Conservation (phyloP, 2,113 vertebrate genomes). For the Corapipo altera region DNA sequence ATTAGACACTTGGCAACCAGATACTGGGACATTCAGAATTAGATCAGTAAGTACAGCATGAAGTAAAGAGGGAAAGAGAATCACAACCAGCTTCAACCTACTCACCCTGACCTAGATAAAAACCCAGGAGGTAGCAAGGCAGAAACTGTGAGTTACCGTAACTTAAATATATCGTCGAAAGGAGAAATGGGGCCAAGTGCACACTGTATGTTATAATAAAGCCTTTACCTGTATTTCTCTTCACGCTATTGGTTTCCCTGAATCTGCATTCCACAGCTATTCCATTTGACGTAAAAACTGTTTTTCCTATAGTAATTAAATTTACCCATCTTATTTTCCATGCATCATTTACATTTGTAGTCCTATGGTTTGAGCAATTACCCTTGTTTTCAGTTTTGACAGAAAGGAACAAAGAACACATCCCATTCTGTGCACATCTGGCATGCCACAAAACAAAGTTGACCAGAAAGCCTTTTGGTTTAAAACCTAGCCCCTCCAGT, state of each 20-base stretch:
- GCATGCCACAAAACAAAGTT: not conserved
- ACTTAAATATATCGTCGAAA: slow-evolving; percentile 1
- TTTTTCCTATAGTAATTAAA: not conserved
- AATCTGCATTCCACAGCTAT: not conserved
- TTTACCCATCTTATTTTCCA: not conserved
- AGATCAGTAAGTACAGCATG: slow-evolving; percentile 6
- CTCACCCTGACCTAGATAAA: slow-evolving; percentile 58
- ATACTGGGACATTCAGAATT: not conserved
- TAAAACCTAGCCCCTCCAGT: not conserved
- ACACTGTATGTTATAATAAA: not conserved
- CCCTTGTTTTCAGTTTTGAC: not conserved
- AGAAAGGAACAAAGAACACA: not conserved
- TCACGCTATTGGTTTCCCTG: not conserved
- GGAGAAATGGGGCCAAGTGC: slow-evolving; percentile 16
- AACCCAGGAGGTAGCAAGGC: slow-evolving; percentile 21
- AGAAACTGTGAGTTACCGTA: not conserved
- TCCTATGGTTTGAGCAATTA: not conserved
- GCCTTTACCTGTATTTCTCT: not conserved
- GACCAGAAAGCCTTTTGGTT: not conserved
- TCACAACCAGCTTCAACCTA: slow-evolving; percentile 32
- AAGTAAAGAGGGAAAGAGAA: slow-evolving; percentile 1
- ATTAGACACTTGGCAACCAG: slow-evolving; percentile 8
- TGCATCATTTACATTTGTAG: not conserved
- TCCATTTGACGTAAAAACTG: not conserved
- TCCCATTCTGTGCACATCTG: not conserved